phyloP scores from a whole-genome alignment of 2,113 vertebrate genomes.

The Sebastes fasciatus region DNA sequence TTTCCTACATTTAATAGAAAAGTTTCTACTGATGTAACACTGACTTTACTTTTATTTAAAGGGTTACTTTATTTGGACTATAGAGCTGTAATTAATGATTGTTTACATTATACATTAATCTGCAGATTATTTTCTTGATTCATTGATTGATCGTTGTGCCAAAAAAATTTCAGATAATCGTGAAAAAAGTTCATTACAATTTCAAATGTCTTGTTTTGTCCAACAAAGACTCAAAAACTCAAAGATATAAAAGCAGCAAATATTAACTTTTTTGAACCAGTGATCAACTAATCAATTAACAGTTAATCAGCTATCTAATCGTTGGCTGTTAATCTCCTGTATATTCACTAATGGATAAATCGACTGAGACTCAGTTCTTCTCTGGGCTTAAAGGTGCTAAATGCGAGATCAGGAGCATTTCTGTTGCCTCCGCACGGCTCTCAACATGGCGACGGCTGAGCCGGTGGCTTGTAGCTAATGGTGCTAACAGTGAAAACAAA shows the following conservation, averaged over 20 bases:
- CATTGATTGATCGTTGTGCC: background rate
- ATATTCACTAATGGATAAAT: background rate
- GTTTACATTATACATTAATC: background rate
- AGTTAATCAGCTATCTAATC: background rate
- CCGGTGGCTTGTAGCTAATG: too few relatives aligned
- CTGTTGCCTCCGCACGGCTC: too few relatives aligned
- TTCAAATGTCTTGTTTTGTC: background rate
- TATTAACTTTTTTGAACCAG: background rate
- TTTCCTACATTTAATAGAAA: background rate
- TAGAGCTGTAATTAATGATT: background rate
- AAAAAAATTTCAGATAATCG: background rate
- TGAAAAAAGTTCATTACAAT: background rate
- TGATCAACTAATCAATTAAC: background rate
- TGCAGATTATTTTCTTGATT: background rate
- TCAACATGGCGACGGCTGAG: too few relatives aligned
- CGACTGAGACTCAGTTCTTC: too few relatives aligned
- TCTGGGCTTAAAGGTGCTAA: background rate
- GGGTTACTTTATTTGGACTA: background rate
- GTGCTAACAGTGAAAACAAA: too few relatives aligned
- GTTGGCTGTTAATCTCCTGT: background rate
- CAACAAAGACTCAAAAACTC: background rate
- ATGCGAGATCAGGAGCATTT: too few relatives aligned
- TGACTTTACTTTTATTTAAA: background rate
- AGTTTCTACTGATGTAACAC: background rate
- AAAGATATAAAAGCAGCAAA: background rate